Base-by-base conservation (phyloP, 2,888 invertebrate genomes). In the Hipparchia semele region DNA sequence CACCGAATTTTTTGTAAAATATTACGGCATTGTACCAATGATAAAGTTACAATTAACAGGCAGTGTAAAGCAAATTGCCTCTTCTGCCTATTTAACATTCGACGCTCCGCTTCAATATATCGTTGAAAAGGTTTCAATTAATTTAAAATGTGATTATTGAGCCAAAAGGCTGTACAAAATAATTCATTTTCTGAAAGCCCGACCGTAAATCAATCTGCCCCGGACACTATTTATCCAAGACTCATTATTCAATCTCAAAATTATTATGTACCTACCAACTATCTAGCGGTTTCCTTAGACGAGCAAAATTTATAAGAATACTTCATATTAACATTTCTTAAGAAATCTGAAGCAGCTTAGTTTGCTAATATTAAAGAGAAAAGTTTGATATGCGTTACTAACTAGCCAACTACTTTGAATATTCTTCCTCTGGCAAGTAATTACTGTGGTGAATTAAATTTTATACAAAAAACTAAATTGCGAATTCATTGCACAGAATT, bases 61-160 rank as follows among this genome's bases (percentile, higher is more conserved):
- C 75, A 73, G 71, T 74, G 74, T 76, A 78, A 76, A 78, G 75
- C 77, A 80, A 81, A 81, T 80, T 80, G 80, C 77, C 77, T 76
- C 76, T 78, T 80, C 77, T 65, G 79, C 78, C 81, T 82, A 79
- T 83, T 82, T 81, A 82, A 78, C 77, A 80, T 78, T 80, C 81
- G 75, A 75, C 73, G 76, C 71, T 77, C 67, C 73, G 71, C 70
- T 74, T 79, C 80, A 79, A 81, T 81, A 80, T 79, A 77, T 77
- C 74, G 80, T 76, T 83, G 82, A 80, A 84, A 83, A 81, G 81
- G 81, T 75, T 82, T 81, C 79, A 84, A 84, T 83, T 84, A 81
- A 79, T 79, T 78, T 79, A 76, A 81, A 86, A 86, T 84, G 77
- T 82, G 80, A 83, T 83, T 82, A 83, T 76, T 75, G 78, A 78